Conservation (phyloP, 1,140 invertebrate species). For the Holotrichia oblita region DNA sequence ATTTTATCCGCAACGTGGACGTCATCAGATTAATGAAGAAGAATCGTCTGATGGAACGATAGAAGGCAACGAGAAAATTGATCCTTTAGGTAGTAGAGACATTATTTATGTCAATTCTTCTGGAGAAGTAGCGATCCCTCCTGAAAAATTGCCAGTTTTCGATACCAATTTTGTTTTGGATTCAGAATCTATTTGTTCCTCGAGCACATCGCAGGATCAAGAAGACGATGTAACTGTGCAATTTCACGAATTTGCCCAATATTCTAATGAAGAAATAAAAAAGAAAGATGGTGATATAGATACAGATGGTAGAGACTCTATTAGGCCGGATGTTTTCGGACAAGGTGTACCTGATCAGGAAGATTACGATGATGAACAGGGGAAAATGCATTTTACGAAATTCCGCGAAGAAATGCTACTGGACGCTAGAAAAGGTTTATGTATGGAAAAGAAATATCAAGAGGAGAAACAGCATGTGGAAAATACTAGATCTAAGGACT, state of each 20-base stretch:
- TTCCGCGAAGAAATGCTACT: background rate
- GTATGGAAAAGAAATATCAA: background rate
- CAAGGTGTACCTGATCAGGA: too few species aligned
- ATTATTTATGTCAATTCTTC: background rate
- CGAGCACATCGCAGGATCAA: background rate
- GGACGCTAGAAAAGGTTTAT: background rate
- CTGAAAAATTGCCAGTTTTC: background rate
- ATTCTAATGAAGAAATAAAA: too few species aligned
- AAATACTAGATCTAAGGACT: background rate
- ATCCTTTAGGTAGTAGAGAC: background rate
- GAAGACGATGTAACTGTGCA: too few species aligned
- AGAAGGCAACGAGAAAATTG: too few species aligned
- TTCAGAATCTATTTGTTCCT: background rate
- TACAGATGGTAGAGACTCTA: too few species aligned
- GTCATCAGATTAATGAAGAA: background rate
- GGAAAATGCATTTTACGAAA: background rate
- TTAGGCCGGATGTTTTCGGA: too few species aligned
- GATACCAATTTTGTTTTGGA: background rate
- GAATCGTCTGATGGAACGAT: too few species aligned
- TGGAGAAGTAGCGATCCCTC: background rate
- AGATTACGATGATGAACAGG: background rate
- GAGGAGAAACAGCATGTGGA: background rate
- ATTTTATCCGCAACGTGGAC: background rate
- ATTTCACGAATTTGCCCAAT: too few species aligned
- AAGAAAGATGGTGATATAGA: too few species aligned